Evolutionary conservation across 2,888 invertebrate genomes (phyloP).

Genomic region (Epicampocera succincta): DNA sequence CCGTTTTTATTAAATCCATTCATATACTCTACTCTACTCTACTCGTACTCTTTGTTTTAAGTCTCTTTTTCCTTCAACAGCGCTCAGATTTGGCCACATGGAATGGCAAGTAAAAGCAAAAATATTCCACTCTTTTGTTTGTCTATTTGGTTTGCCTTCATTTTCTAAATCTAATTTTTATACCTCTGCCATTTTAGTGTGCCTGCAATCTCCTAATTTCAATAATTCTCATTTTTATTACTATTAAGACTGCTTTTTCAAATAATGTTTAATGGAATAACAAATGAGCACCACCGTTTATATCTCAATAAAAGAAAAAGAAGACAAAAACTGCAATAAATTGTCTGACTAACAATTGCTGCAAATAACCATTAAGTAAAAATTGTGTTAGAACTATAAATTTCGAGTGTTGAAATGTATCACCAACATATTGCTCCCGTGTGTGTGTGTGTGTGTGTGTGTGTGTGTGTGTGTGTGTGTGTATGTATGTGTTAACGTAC

Average conservation of each 20-base stretch:
- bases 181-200: conserved; percentile 33
- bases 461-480: no score
- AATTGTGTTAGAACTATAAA: not conserved
- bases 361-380: conserved; percentile 31
- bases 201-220: conserved; percentile 64
- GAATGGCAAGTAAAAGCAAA: no score
- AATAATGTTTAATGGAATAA: conserved; percentile 55
- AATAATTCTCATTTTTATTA: conserved; percentile 33
- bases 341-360: conserved; percentile 10
- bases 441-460: no score
- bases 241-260: not conserved
- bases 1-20: no score
- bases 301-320: not conserved
- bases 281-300: conserved; percentile 46
- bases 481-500: conserved; percentile 83
- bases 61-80: no score
- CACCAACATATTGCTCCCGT: no score
- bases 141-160: conserved; percentile 15
- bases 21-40: no score
- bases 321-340: not conserved
- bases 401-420: conserved; percentile 31
- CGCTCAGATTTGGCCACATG: no score
- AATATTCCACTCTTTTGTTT: not conserved
- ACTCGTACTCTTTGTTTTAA: no score
- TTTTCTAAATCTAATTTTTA: conserved; percentile 64